Percentiles rank a stretch among this genome's conserved stretches.
Conservation (phyloP, 2,797 vertebrate genomes). For the Rousettus madagascariensis region DNA sequence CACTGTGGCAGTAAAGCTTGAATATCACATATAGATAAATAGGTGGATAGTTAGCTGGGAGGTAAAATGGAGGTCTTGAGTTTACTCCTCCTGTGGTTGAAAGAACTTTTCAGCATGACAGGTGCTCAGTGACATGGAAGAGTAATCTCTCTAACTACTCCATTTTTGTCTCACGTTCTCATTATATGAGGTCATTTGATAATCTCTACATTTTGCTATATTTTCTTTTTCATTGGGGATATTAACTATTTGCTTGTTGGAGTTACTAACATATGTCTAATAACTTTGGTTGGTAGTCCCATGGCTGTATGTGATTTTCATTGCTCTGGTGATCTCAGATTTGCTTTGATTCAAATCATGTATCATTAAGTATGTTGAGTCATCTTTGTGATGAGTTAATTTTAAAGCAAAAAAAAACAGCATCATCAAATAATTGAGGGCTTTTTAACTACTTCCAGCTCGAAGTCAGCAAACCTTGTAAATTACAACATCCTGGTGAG, state of each 20-base stretch:
- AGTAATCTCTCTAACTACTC: constrained; percentile 16
- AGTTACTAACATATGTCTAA: not conserved
- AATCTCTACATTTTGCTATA: not conserved
- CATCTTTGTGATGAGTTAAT: constrained; percentile 54
- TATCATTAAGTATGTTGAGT: constrained; percentile 41
- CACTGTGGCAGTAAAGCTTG: not conserved
- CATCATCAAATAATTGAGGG: not conserved
- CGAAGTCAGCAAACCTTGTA: not conserved
- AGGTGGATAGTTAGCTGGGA: not conserved
- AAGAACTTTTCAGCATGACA: not conserved
- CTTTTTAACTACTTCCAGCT: constrained; percentile 1
- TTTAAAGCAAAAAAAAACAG: constrained; percentile 3
- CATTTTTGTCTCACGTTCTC: not conserved
- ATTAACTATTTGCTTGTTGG: constrained; percentile 31
- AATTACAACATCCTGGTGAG: not conserved
- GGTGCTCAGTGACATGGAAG: not conserved
- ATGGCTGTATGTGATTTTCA: not conserved
- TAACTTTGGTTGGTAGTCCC: constrained; percentile 29
- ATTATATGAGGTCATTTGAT: not conserved
- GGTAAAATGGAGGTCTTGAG: not conserved
- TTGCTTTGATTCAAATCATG: constrained; percentile 53
- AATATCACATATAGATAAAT: not conserved
- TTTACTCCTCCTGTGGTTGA: not conserved
- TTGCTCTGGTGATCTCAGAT: constrained; percentile 6
- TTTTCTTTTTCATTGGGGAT: not conserved